Base-by-base conservation (phyloP, 2,888 invertebrate species). In the Bombylius discolor region DNA sequence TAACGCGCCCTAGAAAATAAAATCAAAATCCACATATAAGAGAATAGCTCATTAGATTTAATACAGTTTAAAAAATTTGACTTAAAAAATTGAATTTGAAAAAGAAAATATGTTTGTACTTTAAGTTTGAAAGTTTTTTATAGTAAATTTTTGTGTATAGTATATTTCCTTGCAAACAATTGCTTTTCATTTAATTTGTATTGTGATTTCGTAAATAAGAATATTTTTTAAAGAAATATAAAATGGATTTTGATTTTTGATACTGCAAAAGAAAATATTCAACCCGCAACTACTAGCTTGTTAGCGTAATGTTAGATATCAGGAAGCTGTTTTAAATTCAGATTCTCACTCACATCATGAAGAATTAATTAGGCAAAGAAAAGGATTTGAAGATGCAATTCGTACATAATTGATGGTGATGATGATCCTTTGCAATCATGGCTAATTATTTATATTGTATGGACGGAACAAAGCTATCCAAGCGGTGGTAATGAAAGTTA, bases 381-480 rank as follows among this genome's bases (percentile, higher is more conserved):
- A 75, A 78, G 79, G 83, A 68, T 87, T 86, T 76, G 95, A 96
- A 76, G 78, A 82, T 64, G 81, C 82, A 54, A 85, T 96, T 59
- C 79, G 83, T 59, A 81, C 82, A 56, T 95, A n/a, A n/a, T n/a
- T n/a, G n/a, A 95, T 67, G 78, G 79, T 58, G 95, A 94, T 1
- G 80, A 86, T 59, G 96, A 97, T 76, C 93, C 93, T 1, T 72
- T 96, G 58, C 86, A 87, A 64, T 83, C 86, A 46, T 94, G 94
- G 89, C n/a, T n/a, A n/a, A n/a, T n/a, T 87, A 86, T 68, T 59
- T 95, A 94, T 68, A 88, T 95, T 59, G 81, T 82, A 56, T 97
- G 95, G 95, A 82, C 91, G 52, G 95, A 96, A 68, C 94, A 96
- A 70, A 88, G 86, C 66, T 94, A 81, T 73, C 93, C 94, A 31